Base-by-base conservation (phyloP, 2,888 invertebrate species). In the Aleiodes testaceus region DNA sequence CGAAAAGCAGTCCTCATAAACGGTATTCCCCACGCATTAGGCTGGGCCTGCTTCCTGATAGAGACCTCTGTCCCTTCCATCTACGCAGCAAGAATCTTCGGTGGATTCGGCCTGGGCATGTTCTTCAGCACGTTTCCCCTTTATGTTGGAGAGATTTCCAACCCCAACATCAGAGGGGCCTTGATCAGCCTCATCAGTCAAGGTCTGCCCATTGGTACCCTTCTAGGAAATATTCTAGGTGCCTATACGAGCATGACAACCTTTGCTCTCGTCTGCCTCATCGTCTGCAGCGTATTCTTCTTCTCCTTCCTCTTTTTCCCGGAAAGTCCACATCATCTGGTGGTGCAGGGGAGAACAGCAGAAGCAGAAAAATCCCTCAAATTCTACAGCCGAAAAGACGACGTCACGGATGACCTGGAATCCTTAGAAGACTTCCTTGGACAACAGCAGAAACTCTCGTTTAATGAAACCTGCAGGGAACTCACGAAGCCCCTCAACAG, bases 161-260 rank as follows among this genome's bases (percentile, higher is more conserved):
- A 77, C 14, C 81, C 82, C 1, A 78, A 71, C 3, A 85, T 85
- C 4, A 79, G 87, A 0, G 87, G 87, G 3, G 79, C 82, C 0
- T 59, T 86, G 11, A 81, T 85, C 0, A 76, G 80, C 0, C 52
- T 84, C 2, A 80, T 82, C 30, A 74, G 81, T 12, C 83, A 79
- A 44, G 85, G 84, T 0, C 69, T 81, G 12, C 79, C 83, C 0
- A 47, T 83, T 0, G 86, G 86, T 2, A 81, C 75, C 11, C 63
- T 85, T 3, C 12, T 85, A 1, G 86, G 82, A 14, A 82, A 80
- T 53, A 52, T 81, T 18, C 79, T 85, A 68, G 86, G 86, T 2
- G 79, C 83, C 12, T 78, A 80, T 47, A 72, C 83, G 12, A 75
- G 80, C 9, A 74, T 85, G 74, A 73, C 70, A 66, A 64, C 75